Conservation (phyloP, 2,888 invertebrate genomes). For the Agrenia bidenticulata region DNA sequence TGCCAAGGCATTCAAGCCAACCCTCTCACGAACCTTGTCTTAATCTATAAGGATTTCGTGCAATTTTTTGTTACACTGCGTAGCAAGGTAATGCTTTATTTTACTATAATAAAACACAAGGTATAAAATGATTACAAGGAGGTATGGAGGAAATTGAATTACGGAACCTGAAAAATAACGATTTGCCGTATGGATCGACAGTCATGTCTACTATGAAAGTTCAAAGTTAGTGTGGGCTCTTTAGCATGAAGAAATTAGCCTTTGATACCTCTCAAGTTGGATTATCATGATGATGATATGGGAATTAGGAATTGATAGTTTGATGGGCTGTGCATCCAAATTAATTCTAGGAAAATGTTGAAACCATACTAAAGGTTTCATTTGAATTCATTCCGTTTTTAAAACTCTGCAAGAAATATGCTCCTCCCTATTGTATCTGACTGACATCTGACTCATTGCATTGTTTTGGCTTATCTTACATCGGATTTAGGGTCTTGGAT, state of each 20-base stretch:
- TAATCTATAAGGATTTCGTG: not conserved
- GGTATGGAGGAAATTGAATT: constrained; percentile 7
- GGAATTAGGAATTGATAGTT: too few species aligned
- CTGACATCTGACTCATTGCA: constrained; percentile 24
- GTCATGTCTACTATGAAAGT: too few species aligned
- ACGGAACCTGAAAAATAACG: not conserved
- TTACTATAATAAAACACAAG: not conserved
- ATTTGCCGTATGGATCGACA: too few species aligned
- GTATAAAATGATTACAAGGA: constrained; percentile 7
- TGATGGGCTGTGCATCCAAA: too few species aligned
- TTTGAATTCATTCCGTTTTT: constrained; percentile 26
- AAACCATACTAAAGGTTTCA: too few species aligned
- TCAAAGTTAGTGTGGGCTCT: too few species aligned
- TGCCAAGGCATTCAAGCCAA: too few species aligned
- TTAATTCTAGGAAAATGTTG: too few species aligned
- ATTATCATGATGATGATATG: too few species aligned
- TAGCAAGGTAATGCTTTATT: constrained; percentile 3
- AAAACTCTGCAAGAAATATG: not conserved
- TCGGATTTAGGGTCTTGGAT: not conserved
- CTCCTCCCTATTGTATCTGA: constrained; percentile 7
- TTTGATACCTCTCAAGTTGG: too few species aligned
- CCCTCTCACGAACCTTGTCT: too few species aligned
- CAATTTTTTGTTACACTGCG: constrained; percentile 6
- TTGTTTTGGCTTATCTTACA: not conserved
- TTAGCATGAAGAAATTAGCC: too few species aligned